Percentiles rank a stretch among this genome's conserved stretches.
phyloP scores from a whole-genome alignment of 2,113 vertebrate species.

The Chamaea fasciata region DNA sequence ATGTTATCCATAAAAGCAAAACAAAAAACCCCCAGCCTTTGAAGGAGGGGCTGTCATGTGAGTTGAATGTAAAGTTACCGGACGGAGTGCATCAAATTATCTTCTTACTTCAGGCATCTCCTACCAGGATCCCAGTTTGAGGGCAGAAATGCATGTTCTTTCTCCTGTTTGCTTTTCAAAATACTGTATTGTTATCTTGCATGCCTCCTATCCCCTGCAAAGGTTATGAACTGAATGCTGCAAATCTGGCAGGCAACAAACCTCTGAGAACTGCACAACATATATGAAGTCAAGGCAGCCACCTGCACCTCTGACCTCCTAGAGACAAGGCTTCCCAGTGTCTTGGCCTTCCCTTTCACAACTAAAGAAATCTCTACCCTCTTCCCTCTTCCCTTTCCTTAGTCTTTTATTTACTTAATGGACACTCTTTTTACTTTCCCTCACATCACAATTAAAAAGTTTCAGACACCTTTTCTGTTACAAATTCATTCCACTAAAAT shows the following conservation, averaged over 20 bases:
- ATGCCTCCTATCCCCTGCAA: neutral
- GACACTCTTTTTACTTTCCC: neutral
- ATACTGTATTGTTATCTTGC: neutral
- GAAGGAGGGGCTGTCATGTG: neutral
- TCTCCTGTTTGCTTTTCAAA: neutral
- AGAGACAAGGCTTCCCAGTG: neutral
- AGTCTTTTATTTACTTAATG: neutral
- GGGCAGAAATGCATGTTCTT: neutral
- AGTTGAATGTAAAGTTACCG: neutral
- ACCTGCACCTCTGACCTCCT: neutral
- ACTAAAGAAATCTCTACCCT: neutral
- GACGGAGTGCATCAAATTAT: neutral
- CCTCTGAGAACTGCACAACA: neutral
- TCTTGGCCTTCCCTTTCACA: neutral
- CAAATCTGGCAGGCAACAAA: accelerated
- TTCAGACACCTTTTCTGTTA: neutral
- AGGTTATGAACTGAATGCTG: neutral
- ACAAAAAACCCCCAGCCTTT: neutral
- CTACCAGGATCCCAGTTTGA: neutral
- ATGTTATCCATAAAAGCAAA: neutral
- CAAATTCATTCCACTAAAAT: neutral
- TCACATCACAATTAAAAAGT: neutral
- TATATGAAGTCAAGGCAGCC: neutral
- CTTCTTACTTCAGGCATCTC: neutral
- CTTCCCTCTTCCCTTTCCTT: neutral